phyloP scores from a whole-genome alignment of 2,113 vertebrate genomes.

The Suncus etruscus region DNA sequence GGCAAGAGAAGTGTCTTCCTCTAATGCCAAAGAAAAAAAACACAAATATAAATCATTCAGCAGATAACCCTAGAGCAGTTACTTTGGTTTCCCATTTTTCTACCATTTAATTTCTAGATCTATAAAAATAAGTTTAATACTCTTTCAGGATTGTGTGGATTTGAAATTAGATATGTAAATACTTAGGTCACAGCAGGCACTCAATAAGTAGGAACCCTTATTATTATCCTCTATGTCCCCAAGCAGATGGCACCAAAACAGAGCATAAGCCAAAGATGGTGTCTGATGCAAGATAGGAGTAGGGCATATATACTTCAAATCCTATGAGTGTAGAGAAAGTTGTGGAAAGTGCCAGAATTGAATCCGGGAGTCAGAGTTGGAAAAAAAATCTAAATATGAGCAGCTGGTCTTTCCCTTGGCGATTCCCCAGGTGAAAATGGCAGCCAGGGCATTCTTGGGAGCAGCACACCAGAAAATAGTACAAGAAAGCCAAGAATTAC shows the following conservation, averaged over 20 bases:
- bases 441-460: slow-evolving; percentile 72
- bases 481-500: slow-evolving; percentile 39
- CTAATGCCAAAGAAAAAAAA: slow-evolving; percentile 35
- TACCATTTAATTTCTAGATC: slow-evolving; percentile 51
- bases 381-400: slow-evolving; percentile 56
- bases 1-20: slow-evolving; percentile 47
- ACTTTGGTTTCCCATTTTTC: background rate
- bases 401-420: slow-evolving; percentile 71
- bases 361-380: slow-evolving; percentile 46
- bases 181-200: slow-evolving; percentile 72
- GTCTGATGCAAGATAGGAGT: slow-evolving; percentile 57
- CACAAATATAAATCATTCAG: slow-evolving; percentile 54
- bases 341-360: slow-evolving; percentile 43
- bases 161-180: slow-evolving; percentile 73
- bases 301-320: slow-evolving; percentile 24
- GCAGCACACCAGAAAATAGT: slow-evolving; percentile 24
- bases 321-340: slow-evolving; percentile 46
- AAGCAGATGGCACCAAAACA: slow-evolving; percentile 73
- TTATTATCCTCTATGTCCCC: slow-evolving; percentile 60
- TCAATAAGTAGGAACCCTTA: slow-evolving; percentile 69
- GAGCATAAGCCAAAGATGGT: slow-evolving; percentile 58
- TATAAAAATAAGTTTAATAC: slow-evolving; percentile 69
- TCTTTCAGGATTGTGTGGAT: slow-evolving; percentile 50
- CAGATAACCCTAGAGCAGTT: slow-evolving; percentile 36
- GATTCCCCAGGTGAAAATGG: slow-evolving; percentile 73